Evolutionary conservation across 1,140 invertebrate genomes (phyloP).

Genomic region (Diprion similis): DNA sequence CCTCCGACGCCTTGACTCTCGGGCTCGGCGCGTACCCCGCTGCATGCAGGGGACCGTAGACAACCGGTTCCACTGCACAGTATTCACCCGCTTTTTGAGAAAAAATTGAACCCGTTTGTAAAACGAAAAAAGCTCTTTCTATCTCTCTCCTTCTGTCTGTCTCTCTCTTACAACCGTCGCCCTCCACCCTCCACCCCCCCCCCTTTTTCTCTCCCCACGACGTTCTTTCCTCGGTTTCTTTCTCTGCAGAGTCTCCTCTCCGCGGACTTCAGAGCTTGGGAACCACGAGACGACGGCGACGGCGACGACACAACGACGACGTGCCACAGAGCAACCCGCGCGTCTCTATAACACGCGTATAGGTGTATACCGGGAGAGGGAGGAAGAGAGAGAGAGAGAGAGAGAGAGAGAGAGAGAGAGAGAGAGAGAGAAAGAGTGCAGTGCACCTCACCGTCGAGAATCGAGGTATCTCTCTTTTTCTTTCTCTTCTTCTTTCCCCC

Average conservation of each 20-base stretch:
- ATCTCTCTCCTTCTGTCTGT: constrained; percentile 23
- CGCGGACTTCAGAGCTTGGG: constrained; percentile 36
- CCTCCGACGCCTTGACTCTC: constrained; percentile 33
- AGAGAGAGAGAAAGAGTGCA: no score
- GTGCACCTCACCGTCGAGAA: neutral
- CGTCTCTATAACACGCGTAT: no score
- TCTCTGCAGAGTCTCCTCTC: constrained; percentile 37
- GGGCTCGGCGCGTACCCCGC: constrained; percentile 2
- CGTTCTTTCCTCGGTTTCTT: constrained; percentile 22
- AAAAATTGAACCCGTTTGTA: constrained; percentile 64
- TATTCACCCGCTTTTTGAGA: constrained; percentile 61
- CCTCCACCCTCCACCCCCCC: constrained; percentile 16
- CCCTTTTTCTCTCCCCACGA: constrained; percentile 25
- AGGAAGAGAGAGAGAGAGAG: no score
- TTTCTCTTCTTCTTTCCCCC: neutral
- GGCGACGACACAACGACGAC: neutral
- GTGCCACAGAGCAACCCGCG: neutral
- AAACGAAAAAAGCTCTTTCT: constrained; percentile 59
- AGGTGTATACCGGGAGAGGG: no score
- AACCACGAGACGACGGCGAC: constrained; percentile 30
- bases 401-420: no score
- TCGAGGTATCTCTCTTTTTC: constrained; percentile 15
- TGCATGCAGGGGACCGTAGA: constrained; percentile 33
- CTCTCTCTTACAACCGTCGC: constrained; percentile 6
- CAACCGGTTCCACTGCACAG: constrained; percentile 55